A percentile compares a stretch with the other conserved stretches of the same genome.
These are phyloP conservation scores for mouse (Mus musculus) DNA, from an alignment of 2,113 vertebrate genomes.

Conservation along the genomic window GRCm39 chr14:97835501-97836000, in stretches of 20 bases:
- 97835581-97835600: slow-evolving; percentile 68
- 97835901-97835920: not conserved
- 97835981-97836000: not conserved
- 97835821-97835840: not conserved
- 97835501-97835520: slow-evolving; percentile 72
- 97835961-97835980: not conserved
- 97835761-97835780: not conserved
- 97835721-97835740: not conserved
- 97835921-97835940: not conserved
- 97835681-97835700: not conserved
- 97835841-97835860: slow-evolving; percentile 13
- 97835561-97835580: slow-evolving; percentile 61
- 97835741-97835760: not conserved
- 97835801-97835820: slow-evolving; percentile 13
- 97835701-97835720: not conserved
- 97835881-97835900: not conserved
- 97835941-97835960: not conserved
- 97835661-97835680: slow-evolving; percentile 17
- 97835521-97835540: slow-evolving; percentile 63
- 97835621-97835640: slow-evolving; percentile 50
- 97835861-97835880: not conserved
- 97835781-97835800: not conserved
- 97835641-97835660: slow-evolving; percentile 46
- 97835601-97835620: slow-evolving; percentile 53
- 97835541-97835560: slow-evolving; percentile 71